Base-by-base conservation (phyloP, 37 sponge, comb jelly and placozoan species). In the Tethya wilhelma region DNA sequence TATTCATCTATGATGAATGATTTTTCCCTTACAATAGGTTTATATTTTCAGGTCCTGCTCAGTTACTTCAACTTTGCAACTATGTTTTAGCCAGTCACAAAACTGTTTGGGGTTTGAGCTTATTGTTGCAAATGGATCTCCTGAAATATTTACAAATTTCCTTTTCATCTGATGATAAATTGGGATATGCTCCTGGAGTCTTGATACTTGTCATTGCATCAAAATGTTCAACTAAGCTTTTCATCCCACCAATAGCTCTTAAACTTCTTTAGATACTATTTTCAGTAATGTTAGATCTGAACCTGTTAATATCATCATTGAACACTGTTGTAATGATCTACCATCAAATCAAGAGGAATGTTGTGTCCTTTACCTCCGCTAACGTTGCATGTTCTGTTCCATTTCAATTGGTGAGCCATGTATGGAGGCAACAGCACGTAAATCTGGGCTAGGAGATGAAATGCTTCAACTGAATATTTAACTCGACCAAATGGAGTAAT, bases 301-400 rank as follows among this genome's bases (percentile, higher is more conserved):
- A 70, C 23, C 44, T 70, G 45, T 70, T 70, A 1, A 70, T 70
- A 19, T 70, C 71, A 12, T 70, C 71, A 23, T 70, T 70, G 26
- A 70, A 70, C 9, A 70, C 71, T 30, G 41, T 70, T 70, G 4
- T 30, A 40, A 40, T 70, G 71, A 23, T 70, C 71, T 25, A 30
- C 29, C 30, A 30, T 23, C 45, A 70, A 70, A 41, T 70, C 71
- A n/a, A 70, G 45, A 4, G 44, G 71, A 40, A 70, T 70, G 22
- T 38, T 40, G 17, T 70, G 2, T 23, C 42, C 17, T 70, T 70
- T 2, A 23, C 4, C 26, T 23, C 53, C 53, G 14, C 53, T 49
- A 14, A 49, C 53, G 14, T 49, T 49, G 14, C 53, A 49, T 49
- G 53, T 41, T 2, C 71, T 32, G 45, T 70, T 70, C 44, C 71